phyloP scores from a whole-genome alignment of 2,888 invertebrate genomes.

The Elmis aenea region DNA sequence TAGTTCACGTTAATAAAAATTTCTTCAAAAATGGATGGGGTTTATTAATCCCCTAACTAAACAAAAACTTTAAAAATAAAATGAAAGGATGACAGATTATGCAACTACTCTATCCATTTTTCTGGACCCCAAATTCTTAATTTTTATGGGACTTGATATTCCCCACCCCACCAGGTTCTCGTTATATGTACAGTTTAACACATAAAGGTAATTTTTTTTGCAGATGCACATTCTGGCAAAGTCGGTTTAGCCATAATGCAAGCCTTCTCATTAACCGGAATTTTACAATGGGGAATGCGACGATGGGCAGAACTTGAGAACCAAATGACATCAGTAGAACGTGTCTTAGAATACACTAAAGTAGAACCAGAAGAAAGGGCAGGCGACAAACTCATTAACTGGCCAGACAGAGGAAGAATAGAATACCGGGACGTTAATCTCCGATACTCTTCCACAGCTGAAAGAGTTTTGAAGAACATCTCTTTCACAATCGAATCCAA shows the following conservation, averaged over 20 bases:
- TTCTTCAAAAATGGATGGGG: no score
- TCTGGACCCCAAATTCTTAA: no score
- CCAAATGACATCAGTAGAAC: no score
- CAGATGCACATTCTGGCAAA: conserved; percentile 61
- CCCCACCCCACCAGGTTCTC: no score
- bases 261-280: conserved; percentile 70
- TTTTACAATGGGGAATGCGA: conserved; percentile 61
- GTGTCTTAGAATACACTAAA: conserved; percentile 47
- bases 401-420: conserved; percentile 68
- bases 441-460: conserved; percentile 64
- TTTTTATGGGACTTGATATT: no score
- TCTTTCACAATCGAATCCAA: conserved; percentile 60
- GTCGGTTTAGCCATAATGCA: conserved; percentile 81
- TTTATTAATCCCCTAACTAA: no score
- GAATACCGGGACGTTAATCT: conserved; percentile 63
- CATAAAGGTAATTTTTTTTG: conserved; percentile 10
- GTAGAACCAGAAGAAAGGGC: conserved; percentile 42
- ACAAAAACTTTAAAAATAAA: no score
- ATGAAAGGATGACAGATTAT: no score
- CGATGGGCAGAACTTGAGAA: conserved; percentile 82
- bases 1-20: no score
- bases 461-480: conserved; percentile 67
- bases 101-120: no score
- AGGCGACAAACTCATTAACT: conserved; percentile 54
- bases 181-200: no score